Evolutionary conservation across 2,113 vertebrate species (phyloP), one percentile per base, ranked within the genome.

Genomic region (Paraplagusia blochii): DNA sequence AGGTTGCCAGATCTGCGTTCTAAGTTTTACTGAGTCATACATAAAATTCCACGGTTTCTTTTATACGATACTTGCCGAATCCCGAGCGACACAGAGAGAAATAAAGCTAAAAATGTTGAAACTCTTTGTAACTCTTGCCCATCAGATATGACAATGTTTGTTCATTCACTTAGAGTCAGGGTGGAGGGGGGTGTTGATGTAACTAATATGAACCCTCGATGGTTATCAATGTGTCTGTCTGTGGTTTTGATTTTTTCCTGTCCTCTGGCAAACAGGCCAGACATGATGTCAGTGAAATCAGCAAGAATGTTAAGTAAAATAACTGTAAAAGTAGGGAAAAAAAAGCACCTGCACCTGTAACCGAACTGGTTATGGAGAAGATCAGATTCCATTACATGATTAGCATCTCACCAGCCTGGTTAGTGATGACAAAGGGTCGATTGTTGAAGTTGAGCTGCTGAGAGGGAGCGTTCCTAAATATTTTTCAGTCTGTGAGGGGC

Each of bases 211-310:
- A 74, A 18, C 6, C 10, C 8, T 8, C 16, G 33, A 36, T 29
- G 22, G 22, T 7, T 50, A 14, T 51, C n/a, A 8, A 50, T 34
- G 8, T 0, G 9, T 66, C 46, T 18, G 16, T 63, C 45, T 58
- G 38, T 34, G 35, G 22, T 9, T 7, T 18, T 29, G 17, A 10
- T 19, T 34, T 5, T n/a, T 38, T 34, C 11, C n/a, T 17, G n/a
- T 44, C 22, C 40, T 14, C 62, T 60, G 66, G 43, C 44, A 36
- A 39, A 58, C 65, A 35, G 50, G 46, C n/a, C 22, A 80, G 69
- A 83, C 81, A 67, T 78, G 81, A 76, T 74, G 76, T 80, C 79
- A 81, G 40, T 34, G 61, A 60, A 52, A 52, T 64, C 50, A 59
- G 48, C 34, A 14, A 63, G 52, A 62, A 54, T 42, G 66, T 62